phyloP scores from a whole-genome alignment of 2,113 vertebrate species.

The Rousettus leschenaultii region DNA sequence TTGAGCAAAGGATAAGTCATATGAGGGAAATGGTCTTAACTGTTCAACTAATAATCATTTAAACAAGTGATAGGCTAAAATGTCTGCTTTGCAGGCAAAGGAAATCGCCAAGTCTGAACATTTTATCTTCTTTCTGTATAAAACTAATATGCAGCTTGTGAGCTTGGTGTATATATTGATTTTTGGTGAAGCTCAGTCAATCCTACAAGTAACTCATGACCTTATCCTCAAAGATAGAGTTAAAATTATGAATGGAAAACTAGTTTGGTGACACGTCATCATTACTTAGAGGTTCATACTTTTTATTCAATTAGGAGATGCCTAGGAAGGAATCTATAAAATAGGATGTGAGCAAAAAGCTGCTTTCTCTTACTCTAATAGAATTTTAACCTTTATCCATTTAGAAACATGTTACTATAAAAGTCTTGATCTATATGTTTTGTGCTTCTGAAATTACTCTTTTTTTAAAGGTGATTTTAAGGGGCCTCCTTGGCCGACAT shows the following conservation, averaged over 20 bases:
- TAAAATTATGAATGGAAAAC: not conserved
- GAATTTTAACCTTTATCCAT: slow-evolving; percentile 10
- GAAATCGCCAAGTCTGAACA: not conserved
- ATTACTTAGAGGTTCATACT: slow-evolving; percentile 42
- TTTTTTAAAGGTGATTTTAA: not conserved
- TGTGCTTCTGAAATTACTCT: not conserved
- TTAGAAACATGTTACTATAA: not conserved
- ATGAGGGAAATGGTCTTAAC: not conserved
- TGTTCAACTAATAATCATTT: not conserved
- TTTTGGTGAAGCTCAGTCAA: slow-evolving; percentile 32
- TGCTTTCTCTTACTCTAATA: slow-evolving; percentile 11
- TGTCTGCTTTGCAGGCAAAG: not conserved
- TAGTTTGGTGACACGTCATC: slow-evolving; percentile 50
- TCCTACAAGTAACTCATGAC: not conserved
- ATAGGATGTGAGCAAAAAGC: slow-evolving; percentile 23
- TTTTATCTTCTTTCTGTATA: not conserved
- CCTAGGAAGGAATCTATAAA: slow-evolving; percentile 56
- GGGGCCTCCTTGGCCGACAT: not conserved
- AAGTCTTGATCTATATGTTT: not conserved
- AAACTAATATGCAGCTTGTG: not conserved
- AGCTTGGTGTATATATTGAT: not conserved
- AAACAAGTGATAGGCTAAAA: not conserved
- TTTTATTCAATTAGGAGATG: slow-evolving; percentile 68
- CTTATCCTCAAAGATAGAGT: slow-evolving; percentile 35
- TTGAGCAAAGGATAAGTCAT: not conserved